Evolutionary conservation across 2,113 vertebrate genomes (phyloP).

Genomic region (Ageneiosus marmoratus): DNA sequence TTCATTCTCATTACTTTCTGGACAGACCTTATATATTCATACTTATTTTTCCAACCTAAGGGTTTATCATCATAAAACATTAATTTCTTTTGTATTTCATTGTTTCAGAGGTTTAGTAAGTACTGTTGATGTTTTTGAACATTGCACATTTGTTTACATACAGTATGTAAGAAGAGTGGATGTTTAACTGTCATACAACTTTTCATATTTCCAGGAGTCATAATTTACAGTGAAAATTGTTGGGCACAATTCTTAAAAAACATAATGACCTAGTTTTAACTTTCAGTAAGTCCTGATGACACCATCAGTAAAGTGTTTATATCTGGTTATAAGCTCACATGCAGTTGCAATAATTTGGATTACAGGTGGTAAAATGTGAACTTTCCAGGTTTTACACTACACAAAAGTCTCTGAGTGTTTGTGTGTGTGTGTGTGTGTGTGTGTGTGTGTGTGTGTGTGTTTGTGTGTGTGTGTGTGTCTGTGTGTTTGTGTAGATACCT

Average conservation of each 20-base stretch:
- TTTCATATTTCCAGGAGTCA: background rate
- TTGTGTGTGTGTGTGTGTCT: conserved; percentile 25
- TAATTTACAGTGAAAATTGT: background rate
- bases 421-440: conserved; percentile 7
- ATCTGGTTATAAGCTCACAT: conserved; percentile 17
- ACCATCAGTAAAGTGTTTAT: conserved; percentile 3
- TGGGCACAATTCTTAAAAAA: background rate
- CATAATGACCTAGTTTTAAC: background rate
- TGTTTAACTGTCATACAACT: background rate
- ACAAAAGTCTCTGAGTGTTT: background rate
- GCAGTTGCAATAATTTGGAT: conserved; percentile 7
- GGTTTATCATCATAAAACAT: background rate
- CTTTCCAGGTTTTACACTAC: conserved; percentile 14
- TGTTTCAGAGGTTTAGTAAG: background rate
- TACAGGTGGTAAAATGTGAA: conserved; percentile 43
- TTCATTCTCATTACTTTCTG: too few relatives aligned
- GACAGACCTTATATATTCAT: background rate
- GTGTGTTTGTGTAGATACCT: conserved; percentile 19
- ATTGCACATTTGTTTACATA: conserved; percentile 30
- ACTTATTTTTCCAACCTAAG: background rate
- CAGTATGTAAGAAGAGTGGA: background rate
- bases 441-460: conserved; percentile 27
- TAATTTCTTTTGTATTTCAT: conserved; percentile 4
- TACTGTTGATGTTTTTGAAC: conserved; percentile 5
- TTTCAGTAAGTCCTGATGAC: background rate